These are phyloP conservation scores for Aphis craccivora DNA, from an alignment of 1,140 invertebrate genomes.

Conservation along the genomic window DNA sequence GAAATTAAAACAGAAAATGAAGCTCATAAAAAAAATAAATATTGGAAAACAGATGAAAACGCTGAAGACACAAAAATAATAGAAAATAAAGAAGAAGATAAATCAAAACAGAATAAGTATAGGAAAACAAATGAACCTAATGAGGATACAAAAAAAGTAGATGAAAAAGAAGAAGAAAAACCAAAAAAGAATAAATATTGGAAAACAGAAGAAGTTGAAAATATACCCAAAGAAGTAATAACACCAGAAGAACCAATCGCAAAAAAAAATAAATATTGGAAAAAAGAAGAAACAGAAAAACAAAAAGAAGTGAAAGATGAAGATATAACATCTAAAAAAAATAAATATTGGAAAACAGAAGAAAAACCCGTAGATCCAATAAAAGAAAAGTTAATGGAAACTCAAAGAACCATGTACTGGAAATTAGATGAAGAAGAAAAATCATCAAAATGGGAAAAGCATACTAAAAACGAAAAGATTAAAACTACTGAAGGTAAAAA, in stretches of 20 bases:
- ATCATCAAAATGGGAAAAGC: constrained; percentile 46
- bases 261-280: constrained; percentile 40
- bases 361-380: constrained; percentile 37
- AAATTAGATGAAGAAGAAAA: constrained; percentile 53
- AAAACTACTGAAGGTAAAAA: constrained; percentile 22
- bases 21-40: constrained; percentile 34
- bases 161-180: constrained; percentile 35
- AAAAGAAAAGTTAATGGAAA: constrained; percentile 48
- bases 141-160: constrained; percentile 57
- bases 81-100: neutral
- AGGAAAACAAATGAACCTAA: constrained; percentile 37
- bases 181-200: constrained; percentile 35
- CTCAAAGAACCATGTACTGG: constrained; percentile 55
- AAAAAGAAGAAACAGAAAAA: constrained; percentile 49
- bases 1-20: neutral
- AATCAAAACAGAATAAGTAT: constrained; percentile 24
- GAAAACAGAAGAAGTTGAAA: constrained; percentile 50
- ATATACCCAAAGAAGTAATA: constrained; percentile 41
- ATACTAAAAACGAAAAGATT: neutral
- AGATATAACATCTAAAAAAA: constrained; percentile 49
- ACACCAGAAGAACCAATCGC: constrained; percentile 58
- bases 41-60: neutral
- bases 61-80: neutral
- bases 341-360: constrained; percentile 53
- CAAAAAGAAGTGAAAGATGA: constrained; percentile 58